A percentile compares a stretch with the other conserved stretches of the same genome.
Conservation (phyloP, 2,113 vertebrate genomes). For the Cariama cristata region DNA sequence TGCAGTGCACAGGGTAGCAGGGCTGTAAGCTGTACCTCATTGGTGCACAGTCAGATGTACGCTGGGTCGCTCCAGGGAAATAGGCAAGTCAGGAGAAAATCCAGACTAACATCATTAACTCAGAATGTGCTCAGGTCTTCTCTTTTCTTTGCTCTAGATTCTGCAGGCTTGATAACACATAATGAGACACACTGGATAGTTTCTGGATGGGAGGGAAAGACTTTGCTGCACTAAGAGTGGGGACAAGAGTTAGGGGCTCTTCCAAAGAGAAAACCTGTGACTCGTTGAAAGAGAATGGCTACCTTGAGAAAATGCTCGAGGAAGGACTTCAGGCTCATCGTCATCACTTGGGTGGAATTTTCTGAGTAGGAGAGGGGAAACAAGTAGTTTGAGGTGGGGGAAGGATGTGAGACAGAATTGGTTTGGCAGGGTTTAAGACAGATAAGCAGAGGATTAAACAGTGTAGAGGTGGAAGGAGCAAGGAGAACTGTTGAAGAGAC, state of each 20-base stretch:
- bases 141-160: not conserved
- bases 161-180: not conserved
- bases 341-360: not conserved
- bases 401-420: not conserved
- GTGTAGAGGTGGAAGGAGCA: not conserved
- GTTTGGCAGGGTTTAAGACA: not conserved
- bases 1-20: not conserved
- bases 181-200: not conserved
- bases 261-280: not conserved
- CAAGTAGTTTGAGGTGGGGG: not conserved
- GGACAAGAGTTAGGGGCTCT: not conserved
- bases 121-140: not conserved
- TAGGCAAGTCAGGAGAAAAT: not conserved
- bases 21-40: not conserved
- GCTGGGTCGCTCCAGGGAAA: not conserved
- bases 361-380: not conserved
- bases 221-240: not conserved
- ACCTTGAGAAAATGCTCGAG: not conserved
- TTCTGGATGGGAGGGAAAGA: not conserved
- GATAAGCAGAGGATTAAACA: not conserved
- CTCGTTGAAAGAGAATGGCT: not conserved
- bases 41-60: fast-evolving
- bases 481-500: not conserved
- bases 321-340: not conserved
- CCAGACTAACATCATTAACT: not conserved